Base-by-base conservation (phyloP, 2,888 invertebrate species). In the Ophraella communa region DNA sequence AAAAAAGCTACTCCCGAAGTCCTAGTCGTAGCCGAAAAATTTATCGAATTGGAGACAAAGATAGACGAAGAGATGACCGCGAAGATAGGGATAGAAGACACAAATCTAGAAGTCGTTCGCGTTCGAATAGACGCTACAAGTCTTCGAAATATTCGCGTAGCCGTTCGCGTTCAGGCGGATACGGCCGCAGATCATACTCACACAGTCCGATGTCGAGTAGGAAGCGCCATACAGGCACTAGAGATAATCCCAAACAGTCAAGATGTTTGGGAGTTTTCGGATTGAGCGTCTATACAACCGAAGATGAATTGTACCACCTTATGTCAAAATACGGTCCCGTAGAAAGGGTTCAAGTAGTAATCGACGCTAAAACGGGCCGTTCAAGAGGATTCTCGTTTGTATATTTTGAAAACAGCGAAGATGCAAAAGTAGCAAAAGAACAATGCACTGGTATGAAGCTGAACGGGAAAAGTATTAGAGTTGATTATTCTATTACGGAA, bases 351-450 rank as follows among this genome's bases (percentile, higher is more conserved):
- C 94, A 96, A 84, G 91, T 98, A 69, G 96, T 98, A 57, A 94
- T 96, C 76, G 98, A 98, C 83, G 95, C 95, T 51, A 96, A 96
- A 94, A 95, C 95, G 73, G 94, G 94, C 4, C 87, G 95, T 60
- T 97, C 97, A 0, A 87, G 97, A 75, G 98, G 97, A n/a, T 98
- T 97, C 84, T 93, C 94, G 74, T 98, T 98, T 85, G 93, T 98
- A 51, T 98, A 98, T 84, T 97, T 91, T 84, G 92, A 93, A 82
- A 89, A 89, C 64, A 84, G 90, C 52, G 92, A 93, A 65, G 96
- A 97, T 84, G 95, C 98, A 0, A 93, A 93, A 81, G 91, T 91
- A 61, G 98, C 98, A 5, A 96, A 96, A 84, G 95, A 97, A 77
- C 89, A 93, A 75, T 96, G 96, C 78, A 91, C 92, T 61, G 98